These are phyloP conservation scores for Ariolimax columbianus DNA, from an alignment of 2,888 invertebrate species.

Conservation along the genomic window DNA sequence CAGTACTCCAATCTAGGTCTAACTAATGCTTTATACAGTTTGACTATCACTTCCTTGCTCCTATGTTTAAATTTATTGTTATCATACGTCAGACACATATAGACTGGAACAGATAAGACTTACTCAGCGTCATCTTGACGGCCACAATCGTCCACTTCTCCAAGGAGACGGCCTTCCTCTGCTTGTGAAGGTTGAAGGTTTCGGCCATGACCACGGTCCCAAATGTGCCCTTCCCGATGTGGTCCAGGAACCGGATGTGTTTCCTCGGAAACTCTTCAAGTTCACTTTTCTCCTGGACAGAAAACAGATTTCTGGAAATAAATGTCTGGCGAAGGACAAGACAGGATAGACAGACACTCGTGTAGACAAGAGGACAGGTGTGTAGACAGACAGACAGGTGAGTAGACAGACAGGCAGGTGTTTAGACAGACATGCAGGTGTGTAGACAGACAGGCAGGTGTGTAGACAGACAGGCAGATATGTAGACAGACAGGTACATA, in stretches of 20 bases:
- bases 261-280: slow-evolving; percentile 41
- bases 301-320: background rate
- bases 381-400: too few species aligned
- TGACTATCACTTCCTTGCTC: too few species aligned
- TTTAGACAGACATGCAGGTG: too few species aligned
- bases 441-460: too few species aligned
- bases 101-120: background rate
- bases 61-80: too few species aligned
- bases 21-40: too few species aligned
- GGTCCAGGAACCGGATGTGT: slow-evolving; percentile 41
- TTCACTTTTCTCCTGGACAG: background rate
- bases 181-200: background rate
- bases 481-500: too few species aligned
- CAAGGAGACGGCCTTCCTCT: background rate
- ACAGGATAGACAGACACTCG: background rate
- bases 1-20: too few species aligned
- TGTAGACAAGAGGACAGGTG: too few species aligned
- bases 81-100: too few species aligned
- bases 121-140: slow-evolving; percentile 42
- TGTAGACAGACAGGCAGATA: too few species aligned
- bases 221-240: slow-evolving; percentile 34
- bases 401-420: background rate
- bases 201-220: slow-evolving; percentile 40
- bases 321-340: background rate
- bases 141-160: slow-evolving; percentile 30